Percentiles rank a stretch among this genome's conserved stretches.
phyloP scores from a whole-genome alignment of 2,113 vertebrate genomes.

The Gallinago media region DNA sequence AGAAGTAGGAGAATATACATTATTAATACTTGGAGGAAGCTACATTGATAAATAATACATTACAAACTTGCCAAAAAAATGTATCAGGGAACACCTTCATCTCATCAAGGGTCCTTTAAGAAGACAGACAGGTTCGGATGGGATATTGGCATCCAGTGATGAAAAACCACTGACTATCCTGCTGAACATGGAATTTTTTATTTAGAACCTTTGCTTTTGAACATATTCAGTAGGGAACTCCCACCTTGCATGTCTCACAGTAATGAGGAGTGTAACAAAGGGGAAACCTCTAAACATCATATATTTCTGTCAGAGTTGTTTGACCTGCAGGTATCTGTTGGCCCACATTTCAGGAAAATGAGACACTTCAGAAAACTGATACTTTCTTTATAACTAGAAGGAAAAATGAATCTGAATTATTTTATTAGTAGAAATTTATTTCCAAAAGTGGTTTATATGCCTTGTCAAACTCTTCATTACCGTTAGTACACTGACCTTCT shows the following conservation, averaged over 20 bases:
- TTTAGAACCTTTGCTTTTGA: constrained; percentile 33
- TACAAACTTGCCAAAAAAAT: not conserved
- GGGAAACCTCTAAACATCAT: constrained; percentile 6
- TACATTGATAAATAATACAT: constrained; percentile 54
- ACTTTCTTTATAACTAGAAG: not conserved
- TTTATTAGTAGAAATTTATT: constrained; percentile 27
- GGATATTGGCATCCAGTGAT: not conserved
- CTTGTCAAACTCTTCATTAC: not conserved
- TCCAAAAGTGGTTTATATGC: not conserved
- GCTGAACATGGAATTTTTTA: constrained; percentile 51
- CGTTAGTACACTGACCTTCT: not conserved
- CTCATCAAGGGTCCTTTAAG: not conserved
- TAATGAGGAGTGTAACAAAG: constrained; percentile 14
- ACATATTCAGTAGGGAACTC: constrained; percentile 19
- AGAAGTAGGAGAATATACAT: not conserved
- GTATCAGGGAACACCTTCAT: not conserved
- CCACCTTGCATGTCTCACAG: not conserved
- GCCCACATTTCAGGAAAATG: constrained; percentile 22
- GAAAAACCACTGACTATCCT: not conserved
- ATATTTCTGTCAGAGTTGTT: not conserved
- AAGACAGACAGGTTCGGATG: not conserved
- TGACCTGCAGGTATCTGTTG: constrained; percentile 23
- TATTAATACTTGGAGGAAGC: constrained; percentile 34
- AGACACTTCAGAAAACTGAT: not conserved
- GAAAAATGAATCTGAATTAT: not conserved